Evolutionary conservation across 1,140 invertebrate species (phyloP).

Genomic region (Orchesella cincta): DNA sequence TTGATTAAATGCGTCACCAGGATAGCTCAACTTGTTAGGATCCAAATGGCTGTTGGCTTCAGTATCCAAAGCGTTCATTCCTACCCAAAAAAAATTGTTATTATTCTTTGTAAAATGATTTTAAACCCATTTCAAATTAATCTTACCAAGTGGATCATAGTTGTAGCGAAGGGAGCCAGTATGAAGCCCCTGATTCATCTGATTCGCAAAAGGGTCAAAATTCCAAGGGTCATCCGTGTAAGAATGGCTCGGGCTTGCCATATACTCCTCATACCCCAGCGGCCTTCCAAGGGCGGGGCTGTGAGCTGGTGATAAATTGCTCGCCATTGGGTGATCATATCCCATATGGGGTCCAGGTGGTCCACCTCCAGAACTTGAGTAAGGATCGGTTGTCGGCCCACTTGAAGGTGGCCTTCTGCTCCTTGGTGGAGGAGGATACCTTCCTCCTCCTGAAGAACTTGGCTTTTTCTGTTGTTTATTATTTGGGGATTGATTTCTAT

Average conservation of each 20-base stretch:
- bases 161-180: constrained; percentile 49
- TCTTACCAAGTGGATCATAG: constrained; percentile 49
- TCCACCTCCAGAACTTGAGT: neutral
- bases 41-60: constrained; percentile 46
- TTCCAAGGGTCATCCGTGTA: constrained; percentile 50
- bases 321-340: constrained; percentile 47
- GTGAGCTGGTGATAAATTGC: constrained; percentile 40
- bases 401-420: neutral
- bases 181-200: constrained; percentile 47
- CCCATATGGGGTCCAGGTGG: constrained; percentile 18
- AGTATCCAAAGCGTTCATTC: constrained; percentile 47
- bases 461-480: neutral
- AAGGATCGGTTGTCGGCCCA: neutral
- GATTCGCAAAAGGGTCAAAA: constrained; percentile 46
- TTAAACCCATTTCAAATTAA: neutral
- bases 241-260: constrained; percentile 47
- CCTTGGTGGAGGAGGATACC: neutral
- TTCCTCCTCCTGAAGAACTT: neutral
- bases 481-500: neutral
- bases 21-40: constrained; percentile 46
- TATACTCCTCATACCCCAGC: constrained; percentile 49
- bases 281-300: constrained; percentile 48
- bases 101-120: neutral
- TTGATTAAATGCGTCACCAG: constrained; percentile 44
- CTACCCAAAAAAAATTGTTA: constrained; percentile 27